These are phyloP conservation scores for Artibeus jamaicensis DNA, from an alignment of 2,797 vertebrate genomes.

Conservation along the genomic window DNA sequence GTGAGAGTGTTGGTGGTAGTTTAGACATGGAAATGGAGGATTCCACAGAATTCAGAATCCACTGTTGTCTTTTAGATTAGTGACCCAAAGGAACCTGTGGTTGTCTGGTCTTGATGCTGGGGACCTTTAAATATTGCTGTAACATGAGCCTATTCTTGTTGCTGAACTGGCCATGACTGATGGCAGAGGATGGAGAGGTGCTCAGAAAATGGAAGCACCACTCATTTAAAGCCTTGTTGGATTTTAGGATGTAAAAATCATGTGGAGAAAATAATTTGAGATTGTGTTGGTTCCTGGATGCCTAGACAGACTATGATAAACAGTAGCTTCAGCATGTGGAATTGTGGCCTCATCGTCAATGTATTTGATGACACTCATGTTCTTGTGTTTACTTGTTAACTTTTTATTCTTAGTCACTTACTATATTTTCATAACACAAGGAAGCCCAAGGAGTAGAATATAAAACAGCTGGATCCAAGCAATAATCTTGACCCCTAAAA, in stretches of 20 bases:
- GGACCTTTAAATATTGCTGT: background rate
- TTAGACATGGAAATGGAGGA: background rate
- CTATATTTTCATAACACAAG: background rate
- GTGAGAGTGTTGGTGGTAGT: background rate
- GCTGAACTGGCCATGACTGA: background rate
- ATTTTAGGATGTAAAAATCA: background rate
- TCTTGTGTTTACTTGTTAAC: background rate
- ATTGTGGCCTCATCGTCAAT: background rate
- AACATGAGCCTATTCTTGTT: rapidly evolving
- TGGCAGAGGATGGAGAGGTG: background rate
- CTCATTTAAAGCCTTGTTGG: too few relatives aligned
- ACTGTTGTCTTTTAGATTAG: background rate
- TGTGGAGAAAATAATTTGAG: background rate
- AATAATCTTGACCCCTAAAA: background rate
- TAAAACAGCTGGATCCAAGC: background rate
- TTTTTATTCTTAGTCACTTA: background rate
- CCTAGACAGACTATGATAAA: background rate
- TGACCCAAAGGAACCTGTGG: background rate
- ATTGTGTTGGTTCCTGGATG: background rate
- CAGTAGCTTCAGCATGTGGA: background rate
- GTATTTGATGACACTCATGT: background rate
- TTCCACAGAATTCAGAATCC: background rate
- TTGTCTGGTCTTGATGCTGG: background rate
- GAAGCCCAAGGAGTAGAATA: background rate
- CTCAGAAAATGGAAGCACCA: background rate